Evolutionary conservation across 2,888 invertebrate species (phyloP).

Genomic region (Myathropa florea): DNA sequence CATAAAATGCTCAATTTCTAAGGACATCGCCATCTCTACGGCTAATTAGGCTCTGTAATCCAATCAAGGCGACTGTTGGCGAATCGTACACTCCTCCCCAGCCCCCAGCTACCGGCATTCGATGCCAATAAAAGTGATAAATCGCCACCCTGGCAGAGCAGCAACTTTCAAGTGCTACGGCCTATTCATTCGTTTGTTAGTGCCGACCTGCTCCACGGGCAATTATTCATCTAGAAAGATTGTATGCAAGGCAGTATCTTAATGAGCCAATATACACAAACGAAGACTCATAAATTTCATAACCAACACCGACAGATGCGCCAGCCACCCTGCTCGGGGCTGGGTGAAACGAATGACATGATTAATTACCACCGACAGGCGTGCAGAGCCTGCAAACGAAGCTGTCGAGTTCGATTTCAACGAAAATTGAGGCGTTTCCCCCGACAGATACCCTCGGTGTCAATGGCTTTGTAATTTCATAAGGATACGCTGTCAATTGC

Average conservation of each 20-base stretch:
- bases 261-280: background rate
- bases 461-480: background rate
- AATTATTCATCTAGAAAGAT: background rate
- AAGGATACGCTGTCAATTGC: background rate
- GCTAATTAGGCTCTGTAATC: background rate
- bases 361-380: background rate
- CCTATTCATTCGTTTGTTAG: background rate
- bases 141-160: background rate
- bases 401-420: background rate
- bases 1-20: background rate
- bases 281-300: background rate
- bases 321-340: background rate
- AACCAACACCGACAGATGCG: background rate
- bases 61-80: background rate
- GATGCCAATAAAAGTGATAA: background rate
- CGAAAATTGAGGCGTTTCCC: background rate
- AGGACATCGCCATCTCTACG: too few relatives aligned
- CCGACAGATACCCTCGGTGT: background rate
- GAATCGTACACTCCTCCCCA: too few relatives aligned
- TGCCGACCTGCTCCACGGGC: background rate
- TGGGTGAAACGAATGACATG: background rate
- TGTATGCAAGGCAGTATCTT: background rate
- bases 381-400: background rate
- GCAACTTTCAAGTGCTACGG: background rate
- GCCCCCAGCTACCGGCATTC: background rate